phyloP scores from a whole-genome alignment of 2,797 vertebrate genomes.

The Chloroceryle amazona region DNA sequence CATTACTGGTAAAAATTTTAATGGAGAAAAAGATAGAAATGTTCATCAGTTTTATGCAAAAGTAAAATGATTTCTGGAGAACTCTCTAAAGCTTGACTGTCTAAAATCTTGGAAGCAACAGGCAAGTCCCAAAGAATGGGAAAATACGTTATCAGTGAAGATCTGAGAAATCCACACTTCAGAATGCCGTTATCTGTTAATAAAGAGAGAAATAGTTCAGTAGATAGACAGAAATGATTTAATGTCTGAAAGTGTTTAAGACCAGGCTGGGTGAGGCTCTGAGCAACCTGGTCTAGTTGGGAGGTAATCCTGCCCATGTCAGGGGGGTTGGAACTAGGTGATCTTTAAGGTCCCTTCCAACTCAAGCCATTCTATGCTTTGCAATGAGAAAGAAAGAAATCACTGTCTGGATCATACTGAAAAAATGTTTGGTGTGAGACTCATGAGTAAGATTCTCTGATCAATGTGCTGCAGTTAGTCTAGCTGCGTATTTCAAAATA shows the following conservation, averaged over 20 bases:
- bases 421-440: neutral
- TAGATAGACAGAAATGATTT: neutral
- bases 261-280: too few relatives aligned
- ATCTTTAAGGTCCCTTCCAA: too few relatives aligned
- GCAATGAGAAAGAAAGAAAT: neutral
- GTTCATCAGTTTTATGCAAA: neutral
- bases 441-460: neutral
- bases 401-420: neutral
- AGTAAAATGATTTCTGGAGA: neutral
- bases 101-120: neutral
- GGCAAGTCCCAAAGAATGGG: neutral
- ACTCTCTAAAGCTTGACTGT: neutral
- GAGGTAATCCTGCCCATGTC: too few relatives aligned
- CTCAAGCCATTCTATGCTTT: neutral
- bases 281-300: too few relatives aligned
- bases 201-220: neutral
- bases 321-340: too few relatives aligned
- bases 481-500: neutral
- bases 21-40: neutral
- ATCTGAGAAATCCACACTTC: neutral
- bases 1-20: neutral
- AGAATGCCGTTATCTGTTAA: neutral
- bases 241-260: neutral
- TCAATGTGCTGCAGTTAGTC: neutral
- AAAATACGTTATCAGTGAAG: rapidly evolving